Percentiles rank a stretch among this genome's conserved stretches.
Evolutionary conservation across 2,797 vertebrate genomes (phyloP).

Genomic region (Euphonia xanthogaster): DNA sequence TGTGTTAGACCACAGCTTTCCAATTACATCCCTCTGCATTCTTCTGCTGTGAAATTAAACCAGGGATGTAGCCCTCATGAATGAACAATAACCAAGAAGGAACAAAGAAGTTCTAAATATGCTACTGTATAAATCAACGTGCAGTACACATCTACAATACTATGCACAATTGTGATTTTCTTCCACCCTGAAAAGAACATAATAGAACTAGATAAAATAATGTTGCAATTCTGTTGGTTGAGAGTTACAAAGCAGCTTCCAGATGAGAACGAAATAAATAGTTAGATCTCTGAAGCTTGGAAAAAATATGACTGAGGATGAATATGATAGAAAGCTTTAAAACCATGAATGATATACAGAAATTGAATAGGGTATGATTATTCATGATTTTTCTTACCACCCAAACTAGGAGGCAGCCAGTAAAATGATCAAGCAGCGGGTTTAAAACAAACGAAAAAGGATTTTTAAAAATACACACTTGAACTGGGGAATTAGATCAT

Average conservation of each 20-base stretch:
- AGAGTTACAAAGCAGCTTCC: background rate
- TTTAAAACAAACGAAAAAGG: slow-evolving; percentile 9
- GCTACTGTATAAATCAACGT: background rate
- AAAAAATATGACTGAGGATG: slow-evolving; percentile 3
- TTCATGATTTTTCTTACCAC: slow-evolving; percentile 11
- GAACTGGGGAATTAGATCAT: background rate
- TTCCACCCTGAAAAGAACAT: slow-evolving; percentile 13
- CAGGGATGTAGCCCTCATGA: background rate
- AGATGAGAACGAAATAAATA: slow-evolving; percentile 26
- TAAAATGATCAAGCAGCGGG: slow-evolving; percentile 24
- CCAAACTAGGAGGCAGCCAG: background rate
- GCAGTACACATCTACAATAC: background rate
- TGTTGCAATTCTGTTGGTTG: background rate
- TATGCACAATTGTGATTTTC: background rate
- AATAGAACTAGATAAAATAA: background rate
- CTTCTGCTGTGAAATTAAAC: slow-evolving; percentile 5
- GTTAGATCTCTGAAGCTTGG: background rate
- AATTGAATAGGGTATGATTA: slow-evolving; percentile 38
- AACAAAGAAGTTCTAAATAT: slow-evolving; percentile 1
- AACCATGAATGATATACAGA: background rate
- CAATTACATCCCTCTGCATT: background rate
- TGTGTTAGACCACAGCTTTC: background rate
- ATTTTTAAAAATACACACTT: background rate
- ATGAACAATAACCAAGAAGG: background rate
- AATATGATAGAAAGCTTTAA: slow-evolving; percentile 3